phyloP scores from a whole-genome alignment of 2,113 vertebrate species.

The Porphyrio hochstetteri region DNA sequence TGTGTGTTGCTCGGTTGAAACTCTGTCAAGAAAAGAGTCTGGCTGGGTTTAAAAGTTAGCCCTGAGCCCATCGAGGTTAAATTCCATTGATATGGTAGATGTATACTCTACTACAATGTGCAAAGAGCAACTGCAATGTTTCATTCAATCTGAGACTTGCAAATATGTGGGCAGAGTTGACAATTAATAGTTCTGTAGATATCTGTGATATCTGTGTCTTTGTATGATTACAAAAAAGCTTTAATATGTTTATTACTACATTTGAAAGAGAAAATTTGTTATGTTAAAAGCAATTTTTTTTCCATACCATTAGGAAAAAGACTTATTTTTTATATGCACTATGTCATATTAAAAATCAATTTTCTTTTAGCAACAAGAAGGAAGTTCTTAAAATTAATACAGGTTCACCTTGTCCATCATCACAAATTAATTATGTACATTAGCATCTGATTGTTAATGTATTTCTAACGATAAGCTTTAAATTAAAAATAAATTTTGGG shows the following conservation, averaged over 20 bases:
- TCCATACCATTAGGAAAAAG: background rate
- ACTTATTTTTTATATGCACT: background rate
- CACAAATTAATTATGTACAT: background rate
- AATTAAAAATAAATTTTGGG: background rate
- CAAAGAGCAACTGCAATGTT: background rate
- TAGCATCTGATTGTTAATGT: background rate
- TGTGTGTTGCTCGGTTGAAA: constrained; percentile 35
- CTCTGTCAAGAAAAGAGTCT: constrained; percentile 5
- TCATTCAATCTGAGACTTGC: background rate
- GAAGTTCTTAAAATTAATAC: background rate
- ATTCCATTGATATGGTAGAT: background rate
- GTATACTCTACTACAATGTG: background rate
- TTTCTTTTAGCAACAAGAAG: background rate
- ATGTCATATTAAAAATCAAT: background rate
- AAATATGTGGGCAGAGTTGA: background rate
- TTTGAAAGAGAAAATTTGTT: background rate
- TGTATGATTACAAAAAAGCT: background rate
- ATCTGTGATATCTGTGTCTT: background rate
- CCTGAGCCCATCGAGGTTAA: constrained; percentile 7
- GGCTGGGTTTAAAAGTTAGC: constrained; percentile 26
- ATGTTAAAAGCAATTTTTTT: background rate
- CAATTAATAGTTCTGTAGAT: background rate
- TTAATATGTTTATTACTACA: background rate
- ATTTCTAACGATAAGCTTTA: background rate
- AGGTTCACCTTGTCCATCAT: background rate